These are phyloP conservation scores for Phyllostomus discolor DNA, from an alignment of 2,113 vertebrate species.

Conservation along the genomic window DNA sequence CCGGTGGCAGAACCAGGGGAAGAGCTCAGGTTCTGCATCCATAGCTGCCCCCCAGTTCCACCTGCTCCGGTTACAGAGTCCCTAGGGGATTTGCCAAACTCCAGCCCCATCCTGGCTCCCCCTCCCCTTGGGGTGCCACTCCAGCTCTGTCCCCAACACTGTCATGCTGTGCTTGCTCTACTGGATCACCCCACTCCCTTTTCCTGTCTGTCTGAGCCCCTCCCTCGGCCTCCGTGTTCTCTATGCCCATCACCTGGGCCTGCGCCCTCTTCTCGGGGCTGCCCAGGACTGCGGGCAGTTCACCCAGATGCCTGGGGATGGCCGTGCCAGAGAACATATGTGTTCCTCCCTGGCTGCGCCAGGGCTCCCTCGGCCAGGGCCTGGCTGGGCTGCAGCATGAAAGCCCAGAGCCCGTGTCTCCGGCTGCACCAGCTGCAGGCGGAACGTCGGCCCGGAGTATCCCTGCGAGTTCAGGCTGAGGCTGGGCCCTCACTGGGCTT, in stretches of 20 bases:
- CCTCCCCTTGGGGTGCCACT: not conserved
- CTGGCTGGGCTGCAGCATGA: not conserved
- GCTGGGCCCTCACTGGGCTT: not conserved
- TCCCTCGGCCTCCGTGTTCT: not conserved
- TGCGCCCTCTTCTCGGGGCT: not conserved
- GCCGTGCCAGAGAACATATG: not conserved
- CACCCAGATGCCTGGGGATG: too few relatives aligned
- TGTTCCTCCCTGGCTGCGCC: not conserved
- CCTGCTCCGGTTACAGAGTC: not conserved
- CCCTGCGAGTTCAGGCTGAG: too few relatives aligned
- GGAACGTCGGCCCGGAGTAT: rapidly evolving
- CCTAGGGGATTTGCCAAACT: not conserved
- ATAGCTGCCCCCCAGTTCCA: not conserved
- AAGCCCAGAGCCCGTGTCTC: not conserved
- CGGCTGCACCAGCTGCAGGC: not conserved
- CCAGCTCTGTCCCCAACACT: not conserved
- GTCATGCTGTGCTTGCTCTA: not conserved
- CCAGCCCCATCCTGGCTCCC: not conserved
- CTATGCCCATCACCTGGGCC: not conserved
- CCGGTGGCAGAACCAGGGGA: not conserved
- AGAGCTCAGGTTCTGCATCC: not conserved
- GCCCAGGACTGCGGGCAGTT: not conserved
- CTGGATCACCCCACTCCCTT: not conserved
- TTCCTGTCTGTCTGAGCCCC: not conserved
- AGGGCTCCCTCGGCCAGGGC: not conserved